Evolutionary conservation across 64 coral and sea anemone species (phyloP).

Genomic region (Stichodactyla helianthus): DNA sequence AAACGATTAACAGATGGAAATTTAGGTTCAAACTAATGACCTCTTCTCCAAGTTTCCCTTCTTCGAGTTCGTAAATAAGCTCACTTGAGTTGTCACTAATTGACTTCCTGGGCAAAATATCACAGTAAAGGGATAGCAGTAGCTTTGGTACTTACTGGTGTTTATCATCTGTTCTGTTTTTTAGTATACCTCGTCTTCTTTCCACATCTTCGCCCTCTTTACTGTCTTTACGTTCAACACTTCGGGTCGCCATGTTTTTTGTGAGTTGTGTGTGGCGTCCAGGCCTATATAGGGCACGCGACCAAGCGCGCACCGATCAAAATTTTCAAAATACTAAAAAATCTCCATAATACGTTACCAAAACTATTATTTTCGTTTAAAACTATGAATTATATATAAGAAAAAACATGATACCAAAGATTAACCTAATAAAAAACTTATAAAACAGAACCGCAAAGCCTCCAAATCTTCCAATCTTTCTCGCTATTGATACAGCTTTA

Average conservation of each 20-base stretch:
- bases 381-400: too few species aligned
- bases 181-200: conserved; percentile 41
- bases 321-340: too few species aligned
- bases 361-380: too few species aligned
- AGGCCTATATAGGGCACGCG: background rate
- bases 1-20: background rate
- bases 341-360: too few species aligned
- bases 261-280: background rate
- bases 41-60: background rate
- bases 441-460: too few species aligned
- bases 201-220: conserved; percentile 1
- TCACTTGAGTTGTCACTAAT: background rate
- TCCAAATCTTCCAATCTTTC: too few species aligned
- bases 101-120: background rate
- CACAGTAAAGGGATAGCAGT: background rate
- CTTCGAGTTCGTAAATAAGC: background rate
- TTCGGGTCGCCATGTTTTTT: conserved; percentile 22
- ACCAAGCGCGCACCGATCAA: background rate
- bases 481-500: too few species aligned
- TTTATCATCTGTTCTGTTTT: conserved; percentile 56
- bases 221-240: background rate
- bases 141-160: conserved; percentile 46
- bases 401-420: too few species aligned
- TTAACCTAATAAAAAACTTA: too few species aligned
- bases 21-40: background rate